Percentiles rank a stretch among this genome's conserved stretches.
These are phyloP conservation scores for Aphelenchoides avenae DNA, from an alignment of 1,140 invertebrate species.

Conservation along the genomic window DNA sequence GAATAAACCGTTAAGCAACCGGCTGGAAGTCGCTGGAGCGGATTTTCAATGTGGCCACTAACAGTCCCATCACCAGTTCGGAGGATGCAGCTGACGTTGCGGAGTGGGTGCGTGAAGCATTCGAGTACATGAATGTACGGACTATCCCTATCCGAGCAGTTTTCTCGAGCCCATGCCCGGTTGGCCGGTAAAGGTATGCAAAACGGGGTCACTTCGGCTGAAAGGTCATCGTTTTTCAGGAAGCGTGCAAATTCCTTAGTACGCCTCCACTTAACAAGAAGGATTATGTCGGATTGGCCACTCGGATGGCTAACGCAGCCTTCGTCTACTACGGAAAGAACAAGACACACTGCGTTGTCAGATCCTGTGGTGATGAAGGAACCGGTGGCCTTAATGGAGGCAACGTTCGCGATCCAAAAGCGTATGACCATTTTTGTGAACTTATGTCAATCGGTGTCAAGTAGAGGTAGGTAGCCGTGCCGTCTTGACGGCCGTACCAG, in stretches of 20 bases:
- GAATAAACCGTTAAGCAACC: slow-evolving; percentile 63
- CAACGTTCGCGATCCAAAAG: slow-evolving; percentile 65
- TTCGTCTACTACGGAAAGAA: neutral
- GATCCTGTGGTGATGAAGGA: neutral
- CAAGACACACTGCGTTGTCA: neutral
- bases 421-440: too few species aligned
- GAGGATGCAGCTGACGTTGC: slow-evolving; percentile 45
- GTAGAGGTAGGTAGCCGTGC: too few species aligned
- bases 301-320: too few species aligned
- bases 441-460: too few species aligned
- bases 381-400: slow-evolving; percentile 58
- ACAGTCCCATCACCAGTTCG: slow-evolving; percentile 62
- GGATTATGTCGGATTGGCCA: too few species aligned
- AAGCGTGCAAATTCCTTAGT: slow-evolving; percentile 16
- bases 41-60: slow-evolving; percentile 71
- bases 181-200: slow-evolving; percentile 68
- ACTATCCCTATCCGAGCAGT: slow-evolving; percentile 63
- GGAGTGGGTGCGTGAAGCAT: slow-evolving; percentile 58
- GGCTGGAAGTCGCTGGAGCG: slow-evolving; percentile 70
- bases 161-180: slow-evolving; percentile 62
- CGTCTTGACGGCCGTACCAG: too few species aligned
- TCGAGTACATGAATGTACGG: slow-evolving; percentile 62
- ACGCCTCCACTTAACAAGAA: too few species aligned
- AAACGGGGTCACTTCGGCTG: slow-evolving; percentile 10
- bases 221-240: slow-evolving; percentile 5